phyloP scores from a whole-genome alignment of 2,797 vertebrate genomes.

The Diceros bicornis region DNA sequence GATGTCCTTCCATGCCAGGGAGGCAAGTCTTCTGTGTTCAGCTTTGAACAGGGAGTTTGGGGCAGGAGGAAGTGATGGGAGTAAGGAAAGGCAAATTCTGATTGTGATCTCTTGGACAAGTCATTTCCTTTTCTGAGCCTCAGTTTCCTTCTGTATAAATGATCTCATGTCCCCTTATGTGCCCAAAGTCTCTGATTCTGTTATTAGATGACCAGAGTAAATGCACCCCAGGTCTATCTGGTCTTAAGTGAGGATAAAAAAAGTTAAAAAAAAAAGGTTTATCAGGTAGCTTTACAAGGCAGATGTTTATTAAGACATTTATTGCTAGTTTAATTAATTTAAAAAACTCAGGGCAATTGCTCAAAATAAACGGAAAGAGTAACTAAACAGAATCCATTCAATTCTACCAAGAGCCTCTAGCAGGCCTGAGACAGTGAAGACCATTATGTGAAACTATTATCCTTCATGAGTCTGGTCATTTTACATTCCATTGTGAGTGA shows the following conservation, averaged over 20 bases:
- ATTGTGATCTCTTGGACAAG: neutral
- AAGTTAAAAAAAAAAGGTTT: neutral
- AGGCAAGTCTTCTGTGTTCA: conserved; percentile 18
- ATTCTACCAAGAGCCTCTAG: conserved; percentile 65
- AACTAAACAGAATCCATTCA: conserved; percentile 68
- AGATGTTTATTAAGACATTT: conserved; percentile 68
- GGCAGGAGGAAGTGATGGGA: neutral
- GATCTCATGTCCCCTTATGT: neutral
- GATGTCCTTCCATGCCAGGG: neutral
- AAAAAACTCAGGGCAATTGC: conserved; percentile 46
- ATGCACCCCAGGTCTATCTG: neutral
- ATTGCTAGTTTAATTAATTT: conserved; percentile 61
- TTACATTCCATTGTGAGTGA: neutral
- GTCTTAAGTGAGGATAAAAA: conserved; percentile 19
- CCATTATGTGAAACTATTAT: neutral
- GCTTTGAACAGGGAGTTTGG: neutral
- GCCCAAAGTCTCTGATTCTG: conserved; percentile 27
- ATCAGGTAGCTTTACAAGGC: conserved; percentile 67
- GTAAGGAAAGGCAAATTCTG: neutral
- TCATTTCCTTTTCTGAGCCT: neutral
- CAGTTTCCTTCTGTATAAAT: neutral
- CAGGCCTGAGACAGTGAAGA: conserved; percentile 29
- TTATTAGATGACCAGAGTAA: conserved; percentile 12
- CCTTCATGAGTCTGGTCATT: neutral
- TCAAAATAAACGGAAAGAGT: conserved; percentile 71